Evolutionary conservation across 1,140 invertebrate genomes (phyloP).

Genomic region (Drosophila sp.): DNA sequence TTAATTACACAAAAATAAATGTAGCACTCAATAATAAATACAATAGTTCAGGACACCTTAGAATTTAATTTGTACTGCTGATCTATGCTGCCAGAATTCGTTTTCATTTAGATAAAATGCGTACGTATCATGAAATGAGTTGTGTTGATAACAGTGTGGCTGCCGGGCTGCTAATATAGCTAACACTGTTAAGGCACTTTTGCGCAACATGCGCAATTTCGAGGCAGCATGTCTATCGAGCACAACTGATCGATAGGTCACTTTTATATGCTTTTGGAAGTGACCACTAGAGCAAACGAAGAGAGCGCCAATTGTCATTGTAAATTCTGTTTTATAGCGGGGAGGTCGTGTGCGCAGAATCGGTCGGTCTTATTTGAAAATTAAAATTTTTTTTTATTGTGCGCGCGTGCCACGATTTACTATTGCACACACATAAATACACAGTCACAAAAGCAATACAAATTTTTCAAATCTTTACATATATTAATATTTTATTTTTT

Average conservation of each 20-base stretch:
- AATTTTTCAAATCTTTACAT: constrained; percentile 16
- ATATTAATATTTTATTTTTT: constrained; percentile 25
- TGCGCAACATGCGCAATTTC: constrained; percentile 5
- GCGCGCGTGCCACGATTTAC: constrained; percentile 52
- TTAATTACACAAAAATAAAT: background rate
- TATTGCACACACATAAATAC: constrained; percentile 27
- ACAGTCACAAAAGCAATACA: constrained; percentile 46
- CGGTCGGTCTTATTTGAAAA: constrained; percentile 42
- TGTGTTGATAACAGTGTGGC: too few species aligned
- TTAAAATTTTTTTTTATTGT: constrained; percentile 37
- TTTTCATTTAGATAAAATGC: too few species aligned
- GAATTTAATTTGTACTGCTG: too few species aligned
- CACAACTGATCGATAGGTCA: constrained; percentile 6
- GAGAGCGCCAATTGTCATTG: constrained; percentile 31
- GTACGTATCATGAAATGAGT: too few species aligned
- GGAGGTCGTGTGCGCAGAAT: constrained; percentile 50
- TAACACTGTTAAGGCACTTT: constrained; percentile 11
- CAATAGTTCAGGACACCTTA: too few species aligned
- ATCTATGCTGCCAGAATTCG: too few species aligned
- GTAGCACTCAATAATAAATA: too few species aligned
- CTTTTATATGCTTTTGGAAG: background rate
- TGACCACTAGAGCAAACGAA: background rate
- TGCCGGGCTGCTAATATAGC: background rate
- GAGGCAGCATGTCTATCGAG: background rate
- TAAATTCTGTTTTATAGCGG: constrained; percentile 48